A percentile compares a stretch with the other conserved stretches of the same genome.
phyloP scores from a whole-genome alignment of 2,888 invertebrate genomes.

The Spodoptera littoralis region DNA sequence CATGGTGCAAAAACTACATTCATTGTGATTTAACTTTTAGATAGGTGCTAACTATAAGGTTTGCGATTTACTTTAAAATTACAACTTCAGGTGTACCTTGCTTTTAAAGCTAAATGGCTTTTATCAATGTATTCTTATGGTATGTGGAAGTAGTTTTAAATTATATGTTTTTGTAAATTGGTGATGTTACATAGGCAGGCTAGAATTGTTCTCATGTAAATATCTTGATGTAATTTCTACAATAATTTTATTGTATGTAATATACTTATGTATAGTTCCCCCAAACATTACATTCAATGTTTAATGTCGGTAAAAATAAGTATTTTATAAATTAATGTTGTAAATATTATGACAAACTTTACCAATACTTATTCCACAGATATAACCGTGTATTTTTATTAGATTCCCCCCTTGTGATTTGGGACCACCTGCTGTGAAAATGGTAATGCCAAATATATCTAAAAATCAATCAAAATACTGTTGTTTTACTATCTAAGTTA shows the following conservation, averaged over 20 bases:
- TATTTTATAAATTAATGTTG: slow-evolving; percentile 31
- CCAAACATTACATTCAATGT: slow-evolving; percentile 20
- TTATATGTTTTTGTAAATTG: slow-evolving; percentile 35
- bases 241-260: slow-evolving; percentile 26
- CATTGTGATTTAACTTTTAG: slow-evolving; percentile 39
- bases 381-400: slow-evolving; percentile 35
- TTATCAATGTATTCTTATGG: slow-evolving; percentile 27
- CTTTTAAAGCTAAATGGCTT: slow-evolving; percentile 48
- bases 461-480: slow-evolving; percentile 53
- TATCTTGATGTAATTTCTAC: slow-evolving; percentile 36
- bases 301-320: slow-evolving; percentile 22
- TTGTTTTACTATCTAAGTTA: slow-evolving; percentile 16
- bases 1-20: slow-evolving; percentile 51
- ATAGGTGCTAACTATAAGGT: slow-evolving; percentile 56
- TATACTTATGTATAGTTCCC: slow-evolving; percentile 40
- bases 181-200: slow-evolving; percentile 37
- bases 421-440: slow-evolving; percentile 72
- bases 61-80: slow-evolving; percentile 42
- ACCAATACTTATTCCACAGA: slow-evolving; percentile 32
- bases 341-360: slow-evolving; percentile 40
- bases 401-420: slow-evolving; percentile 58
- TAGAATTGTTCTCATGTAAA: slow-evolving; percentile 47
- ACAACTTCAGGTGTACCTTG: slow-evolving; percentile 38
- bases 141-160: slow-evolving; percentile 32
- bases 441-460: slow-evolving; percentile 75